A percentile compares a stretch with the other conserved stretches of the same genome.
These are phyloP conservation scores for Hyles vespertilio DNA, from an alignment of 1,140 invertebrate genomes.

Conservation along the genomic window DNA sequence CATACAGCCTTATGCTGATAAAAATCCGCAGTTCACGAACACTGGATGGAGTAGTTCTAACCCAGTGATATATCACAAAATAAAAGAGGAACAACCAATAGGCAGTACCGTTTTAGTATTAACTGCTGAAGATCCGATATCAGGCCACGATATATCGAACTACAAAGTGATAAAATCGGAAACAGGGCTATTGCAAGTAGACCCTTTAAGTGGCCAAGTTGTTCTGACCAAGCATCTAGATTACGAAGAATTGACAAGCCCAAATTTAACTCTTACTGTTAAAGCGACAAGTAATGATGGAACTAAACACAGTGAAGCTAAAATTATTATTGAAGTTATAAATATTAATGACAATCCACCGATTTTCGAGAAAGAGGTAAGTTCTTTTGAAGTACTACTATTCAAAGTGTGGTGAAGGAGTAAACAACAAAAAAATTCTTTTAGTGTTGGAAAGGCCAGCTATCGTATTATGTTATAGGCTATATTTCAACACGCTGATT, in stretches of 20 bases:
- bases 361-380: conserved; percentile 80
- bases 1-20: conserved; percentile 86
- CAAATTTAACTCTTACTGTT: conserved; percentile 83
- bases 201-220: conserved; percentile 82
- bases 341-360: conserved; percentile 91
- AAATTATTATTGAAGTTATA: conserved; percentile 81
- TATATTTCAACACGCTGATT: too few species aligned
- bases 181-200: conserved; percentile 76
- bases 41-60: conserved; percentile 81
- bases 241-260: conserved; percentile 81
- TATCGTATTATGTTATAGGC: too few species aligned
- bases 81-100: conserved; percentile 87
- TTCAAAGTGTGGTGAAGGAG: too few species aligned
- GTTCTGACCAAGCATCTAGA: conserved; percentile 84
- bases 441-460: too few species aligned
- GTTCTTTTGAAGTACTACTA: too few species aligned
- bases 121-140: conserved; percentile 84
- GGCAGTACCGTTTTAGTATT: conserved; percentile 85
- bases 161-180: conserved; percentile 77
- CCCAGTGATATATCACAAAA: conserved; percentile 80
- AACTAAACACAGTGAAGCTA: conserved; percentile 81
- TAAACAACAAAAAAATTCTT: too few species aligned
- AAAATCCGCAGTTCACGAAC: conserved; percentile 86
- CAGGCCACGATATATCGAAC: conserved; percentile 78
- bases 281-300: conserved; percentile 83